Percentiles rank a stretch among this genome's conserved stretches.
Conservation (phyloP, 2,113 vertebrate genomes). For the Chionis minor region DNA sequence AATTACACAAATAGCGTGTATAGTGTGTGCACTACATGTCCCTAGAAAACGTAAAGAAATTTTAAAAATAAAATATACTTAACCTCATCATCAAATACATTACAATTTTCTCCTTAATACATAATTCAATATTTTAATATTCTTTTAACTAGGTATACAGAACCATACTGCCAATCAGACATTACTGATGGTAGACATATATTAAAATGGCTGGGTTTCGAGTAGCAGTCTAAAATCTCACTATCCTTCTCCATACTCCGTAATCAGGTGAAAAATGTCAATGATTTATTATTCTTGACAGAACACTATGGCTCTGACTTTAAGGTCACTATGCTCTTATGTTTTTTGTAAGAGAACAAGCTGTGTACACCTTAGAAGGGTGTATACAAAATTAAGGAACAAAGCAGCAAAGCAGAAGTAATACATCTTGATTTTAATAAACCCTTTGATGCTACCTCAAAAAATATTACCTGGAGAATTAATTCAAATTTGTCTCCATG, state of each 20-base stretch:
- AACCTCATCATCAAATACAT: not conserved
- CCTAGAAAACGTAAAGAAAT: not conserved
- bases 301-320: not conserved
- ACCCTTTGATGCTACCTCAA: not conserved
- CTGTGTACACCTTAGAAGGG: not conserved
- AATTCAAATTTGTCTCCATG: not conserved
- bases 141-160: not conserved
- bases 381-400: not conserved
- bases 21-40: not conserved
- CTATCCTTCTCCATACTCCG: not conserved
- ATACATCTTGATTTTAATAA: not conserved
- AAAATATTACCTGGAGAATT: conserved; percentile 8
- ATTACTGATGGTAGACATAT: not conserved
- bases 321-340: conserved; percentile 52
- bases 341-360: conserved; percentile 18
- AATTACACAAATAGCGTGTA: not conserved
- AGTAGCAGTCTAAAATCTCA: not conserved
- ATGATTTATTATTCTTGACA: conserved; percentile 20
- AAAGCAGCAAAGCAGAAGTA: conserved; percentile 14
- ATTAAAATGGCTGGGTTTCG: not conserved
- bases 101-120: not conserved
- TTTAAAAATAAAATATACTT: not conserved
- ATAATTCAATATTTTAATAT: not conserved
- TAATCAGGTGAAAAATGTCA: conserved; percentile 1
- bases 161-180: not conserved